Evolutionary conservation across 2,113 vertebrate genomes (phyloP).

Genomic region (Petaurus breviceps): DNA sequence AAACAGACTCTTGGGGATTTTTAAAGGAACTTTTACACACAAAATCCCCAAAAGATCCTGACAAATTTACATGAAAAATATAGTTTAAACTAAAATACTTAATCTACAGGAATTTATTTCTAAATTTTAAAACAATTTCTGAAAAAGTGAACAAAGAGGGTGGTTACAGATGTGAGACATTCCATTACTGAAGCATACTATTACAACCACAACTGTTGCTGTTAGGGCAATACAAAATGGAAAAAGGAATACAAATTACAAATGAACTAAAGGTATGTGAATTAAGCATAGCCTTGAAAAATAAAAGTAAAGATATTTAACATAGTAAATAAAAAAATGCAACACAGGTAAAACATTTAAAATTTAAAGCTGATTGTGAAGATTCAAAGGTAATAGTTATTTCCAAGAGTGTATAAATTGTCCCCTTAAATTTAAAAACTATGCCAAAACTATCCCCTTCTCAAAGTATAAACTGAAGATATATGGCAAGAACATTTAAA

Average conservation of each 20-base stretch:
- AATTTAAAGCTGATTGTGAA: background rate
- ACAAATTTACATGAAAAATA: background rate
- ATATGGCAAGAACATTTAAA: background rate
- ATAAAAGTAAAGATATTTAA: background rate
- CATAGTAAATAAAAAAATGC: background rate
- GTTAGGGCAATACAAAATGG: background rate
- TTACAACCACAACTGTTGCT: conserved; percentile 12
- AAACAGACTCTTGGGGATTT: background rate
- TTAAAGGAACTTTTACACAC: background rate
- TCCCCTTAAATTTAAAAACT: background rate
- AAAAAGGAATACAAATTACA: conserved; percentile 37
- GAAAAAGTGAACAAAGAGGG: background rate
- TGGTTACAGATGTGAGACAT: background rate
- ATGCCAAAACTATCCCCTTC: background rate
- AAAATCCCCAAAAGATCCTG: background rate
- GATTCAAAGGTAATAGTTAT: background rate
- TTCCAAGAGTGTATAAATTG: background rate
- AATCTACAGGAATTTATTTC: conserved; percentile 9
- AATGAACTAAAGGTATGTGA: conserved; percentile 25
- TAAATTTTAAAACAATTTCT: background rate
- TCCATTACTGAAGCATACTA: conserved; percentile 36
- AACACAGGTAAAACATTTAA: background rate
- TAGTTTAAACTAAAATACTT: conserved; percentile 1
- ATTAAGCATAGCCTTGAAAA: background rate
- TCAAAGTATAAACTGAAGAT: background rate